phyloP scores from a whole-genome alignment of 1,140 invertebrate species.

The Marisa cornuarietis region DNA sequence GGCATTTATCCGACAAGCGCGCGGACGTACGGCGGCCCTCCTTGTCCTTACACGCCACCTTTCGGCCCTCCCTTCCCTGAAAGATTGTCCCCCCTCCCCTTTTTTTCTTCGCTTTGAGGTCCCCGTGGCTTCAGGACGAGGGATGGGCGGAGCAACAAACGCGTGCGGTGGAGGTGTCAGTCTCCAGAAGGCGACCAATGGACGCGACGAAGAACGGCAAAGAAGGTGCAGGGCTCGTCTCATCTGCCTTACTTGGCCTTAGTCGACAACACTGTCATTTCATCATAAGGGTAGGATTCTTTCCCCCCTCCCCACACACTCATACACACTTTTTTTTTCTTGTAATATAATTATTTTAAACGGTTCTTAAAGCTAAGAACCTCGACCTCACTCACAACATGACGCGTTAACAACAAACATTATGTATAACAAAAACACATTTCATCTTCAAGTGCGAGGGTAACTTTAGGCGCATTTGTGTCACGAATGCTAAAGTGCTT shows the following conservation, averaged over 20 bases:
- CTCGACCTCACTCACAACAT: too few relatives aligned
- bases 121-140: background rate
- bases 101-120: background rate
- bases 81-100: background rate
- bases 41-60: slow-evolving; percentile 10
- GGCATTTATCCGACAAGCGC: slow-evolving; percentile 19
- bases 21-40: slow-evolving; percentile 5
- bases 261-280: too few relatives aligned
- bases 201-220: background rate
- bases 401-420: too few relatives aligned
- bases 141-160: slow-evolving; percentile 7
- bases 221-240: background rate
- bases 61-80: background rate
- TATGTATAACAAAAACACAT: too few relatives aligned
- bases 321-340: too few relatives aligned
- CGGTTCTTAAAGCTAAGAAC: too few relatives aligned
- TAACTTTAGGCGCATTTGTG: too few relatives aligned
- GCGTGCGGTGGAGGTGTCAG: slow-evolving; percentile 10
- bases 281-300: too few relatives aligned
- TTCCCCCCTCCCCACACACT: too few relatives aligned
- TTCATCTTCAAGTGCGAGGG: too few relatives aligned
- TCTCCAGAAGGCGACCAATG: slow-evolving; percentile 16
- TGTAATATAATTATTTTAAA: too few relatives aligned
- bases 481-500: too few relatives aligned
- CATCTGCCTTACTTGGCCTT: background rate